Evolutionary conservation across 2,113 vertebrate genomes (phyloP), one percentile per base, ranked within the genome.

Genomic region (Gavialis gangeticus): DNA sequence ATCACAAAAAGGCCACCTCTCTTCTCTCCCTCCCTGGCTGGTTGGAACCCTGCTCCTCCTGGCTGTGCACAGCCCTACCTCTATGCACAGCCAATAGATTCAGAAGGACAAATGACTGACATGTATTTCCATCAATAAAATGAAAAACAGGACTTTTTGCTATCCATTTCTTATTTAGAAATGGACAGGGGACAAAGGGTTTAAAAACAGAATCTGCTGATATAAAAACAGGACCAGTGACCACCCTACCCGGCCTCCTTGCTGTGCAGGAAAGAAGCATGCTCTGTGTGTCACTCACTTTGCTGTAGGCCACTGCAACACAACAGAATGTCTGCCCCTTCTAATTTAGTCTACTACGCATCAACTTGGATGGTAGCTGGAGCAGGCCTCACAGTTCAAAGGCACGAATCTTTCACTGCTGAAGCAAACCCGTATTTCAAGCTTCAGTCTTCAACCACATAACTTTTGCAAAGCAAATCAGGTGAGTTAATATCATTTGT

Each of bases 381-480:
- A 87, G 13, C 0, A 6, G 54, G 79, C 58, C 82, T 89, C 22
- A 85, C 87, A 90, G 19, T 67, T 64, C 34, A 63, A 55, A 57
- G 62, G 91, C 94, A 93, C 73, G 90, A 13, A 92, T 85, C 59
- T 84, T 95, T 89, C 73, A 63, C 93, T 30, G 82, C 64, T 46
- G 84, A 84, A 94, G 93, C 89, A 90, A 2, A 0, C 3, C 34
- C 24, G 90, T 91, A 85, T 93, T 77, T 93, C 3, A 0, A 85
- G 82, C 37, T 88, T 94, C 82, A 92, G 7, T 82, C 82, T 80
- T 78, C 84, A 83, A 83, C 59, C 82, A 91, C 94, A 89, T 60
- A 89, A 89, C 67, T 91, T 83, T 69, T 78, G 87, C 0, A 0
- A 92, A 91, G 95, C 88, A 93, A 92, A 95, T 93, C 81, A 80